phyloP scores from a whole-genome alignment of 2,888 invertebrate species.

The Folsomia candida region DNA sequence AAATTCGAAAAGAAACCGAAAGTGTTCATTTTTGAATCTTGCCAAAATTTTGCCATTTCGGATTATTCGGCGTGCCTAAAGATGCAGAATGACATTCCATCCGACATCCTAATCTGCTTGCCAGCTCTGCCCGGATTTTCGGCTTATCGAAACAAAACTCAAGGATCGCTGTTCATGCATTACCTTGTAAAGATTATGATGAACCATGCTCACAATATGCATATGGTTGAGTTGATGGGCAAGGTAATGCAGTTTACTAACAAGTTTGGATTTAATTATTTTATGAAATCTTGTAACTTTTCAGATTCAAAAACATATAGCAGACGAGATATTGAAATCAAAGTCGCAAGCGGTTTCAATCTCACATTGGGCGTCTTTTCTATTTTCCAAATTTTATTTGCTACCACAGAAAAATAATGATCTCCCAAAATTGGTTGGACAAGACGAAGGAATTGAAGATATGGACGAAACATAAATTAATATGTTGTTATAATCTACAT shows the following conservation, averaged over 20 bases:
- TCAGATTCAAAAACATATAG: too few species aligned
- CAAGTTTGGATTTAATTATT: not conserved
- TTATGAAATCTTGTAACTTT: too few species aligned
- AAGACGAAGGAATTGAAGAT: not conserved
- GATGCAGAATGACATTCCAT: not conserved
- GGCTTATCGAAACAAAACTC: not conserved
- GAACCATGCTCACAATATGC: not conserved
- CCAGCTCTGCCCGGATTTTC: not conserved
- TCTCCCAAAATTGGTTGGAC: not conserved
- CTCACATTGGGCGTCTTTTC: not conserved
- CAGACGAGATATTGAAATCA: not conserved
- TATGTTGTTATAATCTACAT: too few species aligned
- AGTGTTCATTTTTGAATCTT: not conserved
- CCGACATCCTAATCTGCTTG: not conserved
- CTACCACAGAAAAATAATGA: not conserved
- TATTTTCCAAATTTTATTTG: not conserved
- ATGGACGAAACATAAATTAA: not conserved
- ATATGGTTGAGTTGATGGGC: not conserved
- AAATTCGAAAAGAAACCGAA: not conserved
- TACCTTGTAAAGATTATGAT: not conserved
- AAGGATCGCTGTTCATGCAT: not conserved
- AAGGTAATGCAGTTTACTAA: not conserved
- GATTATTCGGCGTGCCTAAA: not conserved
- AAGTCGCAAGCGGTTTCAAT: not conserved
- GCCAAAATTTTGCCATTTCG: not conserved